phyloP scores from a whole-genome alignment of 2,797 vertebrate genomes.

The Danio tinwini region DNA sequence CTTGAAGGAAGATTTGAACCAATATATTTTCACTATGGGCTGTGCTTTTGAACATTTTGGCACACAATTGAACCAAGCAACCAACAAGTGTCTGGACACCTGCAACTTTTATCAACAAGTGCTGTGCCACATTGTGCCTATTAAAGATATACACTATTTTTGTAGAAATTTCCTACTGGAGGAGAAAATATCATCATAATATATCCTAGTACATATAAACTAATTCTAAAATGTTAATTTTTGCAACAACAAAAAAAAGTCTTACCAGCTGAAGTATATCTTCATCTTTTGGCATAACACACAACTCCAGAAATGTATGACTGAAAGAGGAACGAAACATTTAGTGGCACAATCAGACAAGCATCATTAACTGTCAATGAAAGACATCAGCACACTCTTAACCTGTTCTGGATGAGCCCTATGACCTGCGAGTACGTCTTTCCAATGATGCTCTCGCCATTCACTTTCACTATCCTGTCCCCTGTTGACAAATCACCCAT shows the following conservation, averaged over 20 bases:
- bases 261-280: constrained; percentile 97
- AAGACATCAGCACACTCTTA: constrained; percentile 66
- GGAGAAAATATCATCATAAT: background rate
- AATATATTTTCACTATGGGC: background rate
- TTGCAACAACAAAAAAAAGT: background rate
- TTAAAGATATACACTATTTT: background rate
- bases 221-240: background rate
- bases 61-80: background rate
- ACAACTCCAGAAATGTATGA: constrained; percentile 91
- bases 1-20: background rate
- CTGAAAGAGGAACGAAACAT: constrained; percentile 73
- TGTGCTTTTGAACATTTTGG: background rate
- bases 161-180: background rate
- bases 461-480: constrained; percentile 97
- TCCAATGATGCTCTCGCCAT: constrained; percentile 95
- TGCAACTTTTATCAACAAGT: background rate
- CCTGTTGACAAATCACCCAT: constrained; percentile 72
- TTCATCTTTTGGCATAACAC: constrained; percentile 99
- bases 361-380: background rate
- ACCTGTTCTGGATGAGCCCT: constrained; percentile 97
- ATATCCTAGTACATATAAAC: no score
- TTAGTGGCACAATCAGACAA: background rate
- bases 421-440: constrained; percentile 98
- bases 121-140: background rate
- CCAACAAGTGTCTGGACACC: background rate